Evolutionary conservation across 2,797 vertebrate species (phyloP).

Genomic region (Sebastes hopkinsi): DNA sequence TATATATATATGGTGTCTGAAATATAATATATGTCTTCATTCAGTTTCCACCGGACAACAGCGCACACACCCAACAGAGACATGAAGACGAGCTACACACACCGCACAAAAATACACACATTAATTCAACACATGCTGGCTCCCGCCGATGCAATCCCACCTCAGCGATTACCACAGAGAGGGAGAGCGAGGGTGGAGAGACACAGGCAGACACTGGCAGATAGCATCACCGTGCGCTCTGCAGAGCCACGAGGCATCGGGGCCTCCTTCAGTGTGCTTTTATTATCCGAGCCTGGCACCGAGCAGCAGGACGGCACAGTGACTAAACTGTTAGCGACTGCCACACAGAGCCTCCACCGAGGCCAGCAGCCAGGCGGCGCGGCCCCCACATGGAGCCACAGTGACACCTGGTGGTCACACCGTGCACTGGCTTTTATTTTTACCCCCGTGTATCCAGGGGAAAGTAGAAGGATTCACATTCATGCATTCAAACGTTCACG

Average conservation of each 20-base stretch:
- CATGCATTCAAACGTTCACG: not conserved
- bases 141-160: not conserved
- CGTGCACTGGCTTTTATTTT: not conserved
- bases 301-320: conserved; percentile 25
- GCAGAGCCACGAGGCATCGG: conserved; percentile 17
- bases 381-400: not conserved
- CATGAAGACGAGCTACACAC: not conserved
- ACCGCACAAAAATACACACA: not conserved
- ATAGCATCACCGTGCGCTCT: conserved; percentile 11
- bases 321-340: conserved; percentile 17
- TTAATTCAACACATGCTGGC: not conserved
- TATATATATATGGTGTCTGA: not conserved
- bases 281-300: conserved; percentile 18
- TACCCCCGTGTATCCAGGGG: conserved; percentile 40
- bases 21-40: not conserved
- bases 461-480: conserved; percentile 6
- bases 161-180: not conserved
- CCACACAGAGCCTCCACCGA: not conserved
- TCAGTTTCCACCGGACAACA: not conserved
- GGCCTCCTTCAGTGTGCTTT: conserved; percentile 17
- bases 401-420: conserved; percentile 47
- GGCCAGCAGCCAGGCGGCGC: not conserved
- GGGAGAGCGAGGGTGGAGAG: not conserved
- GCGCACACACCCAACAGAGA: not conserved
- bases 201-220: not conserved